phyloP scores from a whole-genome alignment of 2,888 invertebrate genomes.

The Diarsia dahlii region DNA sequence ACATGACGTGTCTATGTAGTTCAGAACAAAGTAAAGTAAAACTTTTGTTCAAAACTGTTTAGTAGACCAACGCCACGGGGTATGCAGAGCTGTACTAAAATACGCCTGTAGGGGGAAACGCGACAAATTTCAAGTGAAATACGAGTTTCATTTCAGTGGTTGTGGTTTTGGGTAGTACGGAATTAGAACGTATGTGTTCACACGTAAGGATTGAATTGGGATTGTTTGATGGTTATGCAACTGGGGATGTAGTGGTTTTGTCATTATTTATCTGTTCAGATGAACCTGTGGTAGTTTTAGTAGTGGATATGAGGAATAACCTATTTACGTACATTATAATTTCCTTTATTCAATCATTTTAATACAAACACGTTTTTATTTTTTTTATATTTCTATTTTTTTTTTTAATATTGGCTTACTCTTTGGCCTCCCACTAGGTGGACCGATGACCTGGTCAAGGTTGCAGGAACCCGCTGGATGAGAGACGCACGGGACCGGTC shows the following conservation, averaged over 20 bases:
- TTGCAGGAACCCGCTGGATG: too few species aligned
- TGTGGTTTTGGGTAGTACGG: slow-evolving; percentile 18
- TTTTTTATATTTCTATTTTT: too few species aligned
- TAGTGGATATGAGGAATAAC: background rate
- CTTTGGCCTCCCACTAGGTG: too few species aligned
- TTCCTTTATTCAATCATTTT: too few species aligned
- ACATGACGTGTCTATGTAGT: background rate
- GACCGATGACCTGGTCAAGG: too few species aligned
- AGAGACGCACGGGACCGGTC: too few species aligned
- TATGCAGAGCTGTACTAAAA: slow-evolving; percentile 40
- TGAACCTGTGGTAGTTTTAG: background rate
- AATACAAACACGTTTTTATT: too few species aligned
- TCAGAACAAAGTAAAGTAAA: background rate
- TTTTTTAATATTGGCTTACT: too few species aligned
- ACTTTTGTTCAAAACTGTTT: slow-evolving; percentile 14
- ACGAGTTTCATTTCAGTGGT: slow-evolving; percentile 47
- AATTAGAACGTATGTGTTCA: slow-evolving; percentile 6
- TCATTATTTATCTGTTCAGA: background rate
- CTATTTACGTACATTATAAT: too few species aligned
- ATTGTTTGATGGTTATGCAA: slow-evolving; percentile 10
- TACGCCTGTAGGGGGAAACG: slow-evolving; percentile 8
- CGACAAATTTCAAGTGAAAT: slow-evolving; percentile 30
- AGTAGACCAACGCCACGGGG: slow-evolving; percentile 33
- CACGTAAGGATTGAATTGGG: background rate
- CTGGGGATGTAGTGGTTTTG: background rate